phyloP scores from a whole-genome alignment of 2,797 vertebrate species.

The Craterocephalus amniculus region DNA sequence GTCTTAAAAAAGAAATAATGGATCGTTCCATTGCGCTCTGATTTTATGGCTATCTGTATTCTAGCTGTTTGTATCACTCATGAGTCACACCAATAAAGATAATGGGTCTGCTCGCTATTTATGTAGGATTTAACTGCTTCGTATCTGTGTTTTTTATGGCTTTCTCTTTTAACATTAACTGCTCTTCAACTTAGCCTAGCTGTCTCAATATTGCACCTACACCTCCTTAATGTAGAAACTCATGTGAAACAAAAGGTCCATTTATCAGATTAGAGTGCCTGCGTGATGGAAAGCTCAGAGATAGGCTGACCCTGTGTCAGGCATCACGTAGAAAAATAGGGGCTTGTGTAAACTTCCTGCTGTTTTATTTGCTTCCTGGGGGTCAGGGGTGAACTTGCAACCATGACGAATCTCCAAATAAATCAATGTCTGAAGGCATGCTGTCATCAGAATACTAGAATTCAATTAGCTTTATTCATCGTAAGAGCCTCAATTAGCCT shows the following conservation, averaged over 20 bases:
- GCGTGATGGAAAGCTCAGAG: constrained; percentile 22
- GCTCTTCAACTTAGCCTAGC: constrained; percentile 4
- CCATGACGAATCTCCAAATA: constrained; percentile 73
- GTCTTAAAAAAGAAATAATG: not conserved
- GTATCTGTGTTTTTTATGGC: constrained; percentile 13
- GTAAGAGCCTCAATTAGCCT: constrained; percentile 38
- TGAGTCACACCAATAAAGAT: not conserved
- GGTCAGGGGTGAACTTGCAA: constrained; percentile 68
- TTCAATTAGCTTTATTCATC: constrained; percentile 66
- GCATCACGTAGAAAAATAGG: constrained; percentile 61
- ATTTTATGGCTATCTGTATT: not conserved
- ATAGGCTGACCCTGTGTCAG: constrained; percentile 43
- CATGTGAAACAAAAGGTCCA: constrained; percentile 45
- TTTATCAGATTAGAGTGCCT: constrained; percentile 67
- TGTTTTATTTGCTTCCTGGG: constrained; percentile 78
- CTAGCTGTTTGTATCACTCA: not conserved
- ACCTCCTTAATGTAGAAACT: constrained; percentile 38
- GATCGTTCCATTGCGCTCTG: no score
- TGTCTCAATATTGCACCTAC: constrained; percentile 11
- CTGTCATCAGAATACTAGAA: constrained; percentile 58
- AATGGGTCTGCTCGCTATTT: not conserved
- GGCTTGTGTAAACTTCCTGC: constrained; percentile 79
- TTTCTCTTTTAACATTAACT: constrained; percentile 4
- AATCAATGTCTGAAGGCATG: constrained; percentile 71
- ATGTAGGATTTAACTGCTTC: constrained; percentile 34